A percentile compares a stretch with the other conserved stretches of the same genome.
phyloP scores from a whole-genome alignment of 2,797 vertebrate species.

The Pogonophryne albipinna region DNA sequence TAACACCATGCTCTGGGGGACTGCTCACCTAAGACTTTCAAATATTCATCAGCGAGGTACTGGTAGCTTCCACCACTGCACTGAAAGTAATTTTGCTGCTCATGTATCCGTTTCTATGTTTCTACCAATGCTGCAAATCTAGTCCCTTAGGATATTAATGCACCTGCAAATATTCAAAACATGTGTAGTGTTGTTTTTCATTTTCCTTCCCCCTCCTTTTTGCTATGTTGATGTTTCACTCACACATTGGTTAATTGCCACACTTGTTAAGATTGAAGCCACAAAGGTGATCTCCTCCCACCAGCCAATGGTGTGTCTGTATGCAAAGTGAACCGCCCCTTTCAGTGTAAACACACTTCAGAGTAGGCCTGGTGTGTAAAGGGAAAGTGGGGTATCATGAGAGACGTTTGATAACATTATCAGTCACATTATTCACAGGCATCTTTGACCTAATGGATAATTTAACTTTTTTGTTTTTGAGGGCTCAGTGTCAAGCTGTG shows the following conservation, averaged over 20 bases:
- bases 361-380: not conserved
- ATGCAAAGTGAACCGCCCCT: slow-evolving; percentile 21
- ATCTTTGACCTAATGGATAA: not conserved
- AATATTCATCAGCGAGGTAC: slow-evolving; percentile 41
- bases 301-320: slow-evolving; percentile 19
- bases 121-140: not conserved
- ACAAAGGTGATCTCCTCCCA: not conserved
- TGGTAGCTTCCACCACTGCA: not conserved
- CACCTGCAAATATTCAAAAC: not conserved
- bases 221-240: not conserved
- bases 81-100: not conserved
- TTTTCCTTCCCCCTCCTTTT: not conserved
- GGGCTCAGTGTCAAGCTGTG: not conserved
- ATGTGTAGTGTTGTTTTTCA: not conserved
- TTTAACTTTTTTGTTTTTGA: slow-evolving; percentile 8
- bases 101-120: not conserved
- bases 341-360: slow-evolving; percentile 23
- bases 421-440: not conserved
- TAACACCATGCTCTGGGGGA: slow-evolving; percentile 19
- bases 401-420: slow-evolving; percentile 6
- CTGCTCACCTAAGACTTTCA: slow-evolving; percentile 43
- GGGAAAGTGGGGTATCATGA: slow-evolving; percentile 18
- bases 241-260: not conserved
- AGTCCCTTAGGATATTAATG: not conserved
- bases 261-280: not conserved